phyloP scores from a whole-genome alignment of 2,888 invertebrate genomes.

The Eristalis pertinax region DNA sequence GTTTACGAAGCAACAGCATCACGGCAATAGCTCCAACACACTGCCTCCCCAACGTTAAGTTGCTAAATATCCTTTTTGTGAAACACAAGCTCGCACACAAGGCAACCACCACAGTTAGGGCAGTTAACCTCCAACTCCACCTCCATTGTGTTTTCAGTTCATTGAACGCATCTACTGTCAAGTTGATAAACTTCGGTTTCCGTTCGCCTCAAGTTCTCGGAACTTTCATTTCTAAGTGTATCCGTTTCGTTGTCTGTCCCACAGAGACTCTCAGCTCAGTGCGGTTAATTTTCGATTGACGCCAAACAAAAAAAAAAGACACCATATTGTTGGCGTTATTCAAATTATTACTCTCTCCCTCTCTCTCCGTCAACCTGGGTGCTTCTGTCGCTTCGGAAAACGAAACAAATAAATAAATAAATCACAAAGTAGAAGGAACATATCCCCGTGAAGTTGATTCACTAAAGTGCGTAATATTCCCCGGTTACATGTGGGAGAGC shows the following conservation, averaged over 20 bases:
- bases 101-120: neutral
- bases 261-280: neutral
- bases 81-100: neutral
- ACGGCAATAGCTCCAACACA: neutral
- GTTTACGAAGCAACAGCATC: constrained; percentile 3
- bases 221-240: constrained; percentile 13
- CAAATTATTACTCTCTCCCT: neutral
- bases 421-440: neutral
- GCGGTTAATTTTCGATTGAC: neutral
- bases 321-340: constrained; percentile 5
- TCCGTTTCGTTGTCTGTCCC: neutral
- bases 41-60: neutral
- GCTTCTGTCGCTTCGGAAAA: neutral
- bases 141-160: constrained; percentile 20
- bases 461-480: constrained; percentile 21
- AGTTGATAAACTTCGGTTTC: constrained; percentile 30
- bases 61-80: constrained; percentile 29
- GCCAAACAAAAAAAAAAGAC: neutral
- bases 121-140: neutral
- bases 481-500: neutral
- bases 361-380: neutral
- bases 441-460: neutral
- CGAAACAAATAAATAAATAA: neutral
- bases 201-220: constrained; percentile 6
- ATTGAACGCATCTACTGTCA: constrained; percentile 36